Evolutionary conservation across 2,113 vertebrate genomes (phyloP), one percentile per base, ranked within the genome.

Genomic region (Steatornis caripensis): DNA sequence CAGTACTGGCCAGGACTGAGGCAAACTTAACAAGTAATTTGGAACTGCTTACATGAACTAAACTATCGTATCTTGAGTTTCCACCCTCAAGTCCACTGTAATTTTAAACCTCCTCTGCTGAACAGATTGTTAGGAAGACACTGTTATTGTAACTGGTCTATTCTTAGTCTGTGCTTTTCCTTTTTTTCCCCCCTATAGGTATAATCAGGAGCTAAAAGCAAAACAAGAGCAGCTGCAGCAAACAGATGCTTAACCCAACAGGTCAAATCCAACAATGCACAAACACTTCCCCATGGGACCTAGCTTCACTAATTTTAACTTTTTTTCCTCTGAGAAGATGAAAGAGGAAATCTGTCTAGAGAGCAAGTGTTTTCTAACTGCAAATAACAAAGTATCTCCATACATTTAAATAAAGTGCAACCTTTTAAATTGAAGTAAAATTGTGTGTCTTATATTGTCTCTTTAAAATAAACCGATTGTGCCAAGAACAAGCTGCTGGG

Each of bases 141-240:
- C n/a, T 86, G 54, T 80, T 84, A 30, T 0, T 66, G 23, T 82
- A 84, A 70, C 29, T 87, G 26, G 9, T 69, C 36, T 58, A 61
- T 76, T 74, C 79, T 92, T 89, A 84, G 82, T 72, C 72, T 65
- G 46, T 82, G 62, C 62, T 74, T 49, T 60, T 62, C 34, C 37
- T 76, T 21, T 19, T 19, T 12, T 39, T 9, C 55, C 7, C 49
- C 19, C 84, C 84, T 26, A 18, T 72, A 99, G 99, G 96, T 96
- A 99, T 90, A 97, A 99, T 0, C 99, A 98, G 97, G 98, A 99
- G 57, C 93, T 98, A 95, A 99, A 99, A 97, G 98, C 98, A 37
- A 87, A 98, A 84, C 98, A 92, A 62, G 72, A 97, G 11, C 95
- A 94, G 29, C 41, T 85, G 48, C 79, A 94, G 51, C 62, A 80